Percentiles rank a stretch among this genome's conserved stretches.
Evolutionary conservation across 1,140 invertebrate genomes (phyloP).

Genomic region (Portunus trituberculatus): DNA sequence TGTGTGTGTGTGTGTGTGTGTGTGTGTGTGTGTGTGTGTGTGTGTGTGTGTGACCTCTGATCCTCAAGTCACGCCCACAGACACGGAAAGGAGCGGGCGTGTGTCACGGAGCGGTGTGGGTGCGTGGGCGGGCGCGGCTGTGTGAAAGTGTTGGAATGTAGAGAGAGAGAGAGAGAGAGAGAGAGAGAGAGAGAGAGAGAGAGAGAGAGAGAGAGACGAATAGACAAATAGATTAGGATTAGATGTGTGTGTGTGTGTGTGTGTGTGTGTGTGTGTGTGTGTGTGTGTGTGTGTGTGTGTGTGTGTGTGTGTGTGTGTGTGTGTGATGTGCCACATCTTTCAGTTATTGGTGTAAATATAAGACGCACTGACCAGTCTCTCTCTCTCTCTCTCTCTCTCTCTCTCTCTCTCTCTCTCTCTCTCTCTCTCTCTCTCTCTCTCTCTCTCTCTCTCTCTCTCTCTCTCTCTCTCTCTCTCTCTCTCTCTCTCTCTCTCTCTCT

Average conservation of each 20-base stretch:
- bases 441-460: background rate
- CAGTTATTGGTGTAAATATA: too few species aligned
- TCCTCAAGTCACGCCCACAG: background rate
- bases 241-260: too few species aligned
- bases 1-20: constrained; percentile 36
- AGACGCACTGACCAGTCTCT: too few species aligned
- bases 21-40: constrained; percentile 38
- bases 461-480: background rate
- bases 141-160: background rate
- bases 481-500: constrained; percentile 1
- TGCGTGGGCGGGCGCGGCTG: background rate
- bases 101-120: background rate
- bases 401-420: background rate
- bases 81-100: background rate
- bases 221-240: too few species aligned
- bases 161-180: background rate
- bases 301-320: too few species aligned
- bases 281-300: too few species aligned
- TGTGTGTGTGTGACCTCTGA: constrained; percentile 14
- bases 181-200: constrained; percentile 20
- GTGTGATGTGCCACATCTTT: too few species aligned
- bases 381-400: too few species aligned
- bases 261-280: too few species aligned
- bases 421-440: background rate
- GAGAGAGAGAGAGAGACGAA: background rate